Percentiles rank a stretch among this genome's conserved stretches.
phyloP scores from a whole-genome alignment of 1,140 invertebrate genomes.

The Neotoxoptera formosana region DNA sequence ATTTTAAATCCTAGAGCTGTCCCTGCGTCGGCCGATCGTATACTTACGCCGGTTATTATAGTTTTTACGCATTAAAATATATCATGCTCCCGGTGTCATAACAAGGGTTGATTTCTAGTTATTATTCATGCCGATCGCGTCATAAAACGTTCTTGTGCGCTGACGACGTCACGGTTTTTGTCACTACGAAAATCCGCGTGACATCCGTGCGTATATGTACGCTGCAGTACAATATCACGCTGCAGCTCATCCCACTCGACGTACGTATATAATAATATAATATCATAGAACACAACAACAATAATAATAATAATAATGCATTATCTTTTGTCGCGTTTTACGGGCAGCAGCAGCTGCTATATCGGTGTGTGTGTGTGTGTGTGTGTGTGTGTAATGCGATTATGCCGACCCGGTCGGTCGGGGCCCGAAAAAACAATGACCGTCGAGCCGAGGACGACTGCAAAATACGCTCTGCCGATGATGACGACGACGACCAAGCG shows the following conservation, averaged over 20 bases:
- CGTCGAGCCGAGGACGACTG: background rate
- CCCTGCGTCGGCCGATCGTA: background rate
- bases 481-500: too few relatives aligned
- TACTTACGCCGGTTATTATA: background rate
- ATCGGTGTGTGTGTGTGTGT: too few relatives aligned
- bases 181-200: conserved; percentile 31
- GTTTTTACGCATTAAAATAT: background rate
- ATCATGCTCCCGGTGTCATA: background rate
- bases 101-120: background rate
- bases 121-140: background rate
- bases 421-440: conserved; percentile 36
- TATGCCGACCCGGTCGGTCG: background rate
- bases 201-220: background rate
- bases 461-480: background rate
- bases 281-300: background rate
- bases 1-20: too few relatives aligned
- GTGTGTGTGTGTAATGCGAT: conserved; percentile 47
- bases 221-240: background rate
- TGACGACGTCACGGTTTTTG: conserved; percentile 22
- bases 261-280: background rate
- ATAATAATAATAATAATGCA: background rate
- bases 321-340: background rate
- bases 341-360: background rate
- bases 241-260: conserved; percentile 28
- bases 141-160: background rate